Evolutionary conservation across 2,113 vertebrate species (phyloP).

Genomic region (Origma solitaria): DNA sequence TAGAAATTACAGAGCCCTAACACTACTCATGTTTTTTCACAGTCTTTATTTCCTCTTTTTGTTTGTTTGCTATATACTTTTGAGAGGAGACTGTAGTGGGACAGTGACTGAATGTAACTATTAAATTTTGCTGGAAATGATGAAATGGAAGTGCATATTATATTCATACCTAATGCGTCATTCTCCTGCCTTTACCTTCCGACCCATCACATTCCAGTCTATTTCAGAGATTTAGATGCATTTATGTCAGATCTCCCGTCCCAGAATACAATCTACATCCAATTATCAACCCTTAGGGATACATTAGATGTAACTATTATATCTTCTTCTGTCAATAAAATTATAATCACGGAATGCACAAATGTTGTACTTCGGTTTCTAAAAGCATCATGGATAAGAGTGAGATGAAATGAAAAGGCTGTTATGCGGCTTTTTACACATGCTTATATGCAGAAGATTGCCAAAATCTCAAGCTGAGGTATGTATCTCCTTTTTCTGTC

Average conservation of each 20-base stretch:
- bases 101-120: not conserved
- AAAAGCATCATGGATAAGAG: conserved; percentile 40
- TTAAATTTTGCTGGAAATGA: conserved; percentile 33
- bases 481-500: not conserved
- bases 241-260: conserved; percentile 46
- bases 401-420: conserved; percentile 41
- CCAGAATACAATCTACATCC: conserved; percentile 39
- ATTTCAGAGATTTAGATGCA: conserved; percentile 55
- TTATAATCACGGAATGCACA: conserved; percentile 57
- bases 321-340: conserved; percentile 72
- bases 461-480: not conserved
- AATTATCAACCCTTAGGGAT: conserved; percentile 47
- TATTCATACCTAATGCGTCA: conserved; percentile 56
- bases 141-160: conserved; percentile 55
- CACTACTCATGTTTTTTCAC: not conserved
- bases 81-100: not conserved
- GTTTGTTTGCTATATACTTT: not conserved
- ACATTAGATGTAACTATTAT: conserved; percentile 66
- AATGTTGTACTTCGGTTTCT: conserved; percentile 61
- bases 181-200: conserved; percentile 46
- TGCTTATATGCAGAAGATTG: conserved; percentile 8
- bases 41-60: not conserved
- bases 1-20: not conserved
- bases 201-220: conserved; percentile 51
- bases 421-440: conserved; percentile 26